Base-by-base conservation (phyloP, 2,113 vertebrate species). In the Onychostruthus taczanowskii region DNA sequence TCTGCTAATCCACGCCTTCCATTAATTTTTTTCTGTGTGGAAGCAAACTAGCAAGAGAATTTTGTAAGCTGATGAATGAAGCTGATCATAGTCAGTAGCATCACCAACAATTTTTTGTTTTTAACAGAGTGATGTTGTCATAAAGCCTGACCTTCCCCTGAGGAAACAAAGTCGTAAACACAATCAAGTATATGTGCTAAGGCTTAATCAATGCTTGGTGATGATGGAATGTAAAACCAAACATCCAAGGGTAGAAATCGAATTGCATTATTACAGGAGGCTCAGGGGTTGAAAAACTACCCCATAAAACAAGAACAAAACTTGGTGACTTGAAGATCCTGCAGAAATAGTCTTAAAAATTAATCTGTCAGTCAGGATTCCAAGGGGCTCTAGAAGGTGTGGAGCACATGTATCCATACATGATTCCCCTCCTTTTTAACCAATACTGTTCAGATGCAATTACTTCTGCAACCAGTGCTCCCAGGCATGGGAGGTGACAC, bases 211-310 rank as follows among this genome's bases (percentile, higher is more conserved):
- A 88, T 97, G 93, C 92, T 96, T 91, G 68, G 92, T 73, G 84
- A 95, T 95, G 91, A 93, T 92, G 63, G 89, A 95, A 97, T 94
- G 63, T 97, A 95, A 96, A 97, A 96, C 96, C 81, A 95, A 96
- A 97, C 84, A 94, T 74, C 93, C 84, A 94, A 66, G 93, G 94
- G n/a, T 90, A 95, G 96, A 96, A 96, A 96, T 97, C 20, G 31
- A 93, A 97, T 94, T 89, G 87, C 70, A 44, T 96, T 97, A 89
- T 95, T 96, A 63, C 56, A 79, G 70, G 93, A 95, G 56, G 61
- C 78, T 95, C 92, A 89, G 58, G 72, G 95, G 84, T 63, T 97
- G 96, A 97, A 97, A 97, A 97, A 92, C 92, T 96, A 56, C 86
- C 90, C 91, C 81, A 43, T 97, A 95, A 97, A 97, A 92, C 89